Percentiles rank a stretch among this genome's conserved stretches.
Conservation (phyloP, 2,888 invertebrate genomes). For the Cordylochernes scorpioides region DNA sequence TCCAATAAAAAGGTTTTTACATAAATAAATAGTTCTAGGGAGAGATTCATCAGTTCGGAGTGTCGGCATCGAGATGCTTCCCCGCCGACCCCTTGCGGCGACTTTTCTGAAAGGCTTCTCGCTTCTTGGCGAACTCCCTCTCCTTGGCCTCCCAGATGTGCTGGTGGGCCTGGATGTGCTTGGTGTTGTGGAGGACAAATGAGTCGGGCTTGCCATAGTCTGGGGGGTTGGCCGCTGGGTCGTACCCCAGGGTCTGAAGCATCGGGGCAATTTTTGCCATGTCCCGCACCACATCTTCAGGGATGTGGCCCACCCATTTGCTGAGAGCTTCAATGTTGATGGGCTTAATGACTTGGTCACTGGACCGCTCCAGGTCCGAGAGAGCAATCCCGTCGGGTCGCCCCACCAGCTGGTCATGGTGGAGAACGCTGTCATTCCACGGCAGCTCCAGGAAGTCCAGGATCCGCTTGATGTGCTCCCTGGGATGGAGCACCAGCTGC, state of each 20-base stretch:
- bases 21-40: too few species aligned
- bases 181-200: constrained; percentile 32
- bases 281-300: constrained; percentile 60
- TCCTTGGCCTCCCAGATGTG: constrained; percentile 19
- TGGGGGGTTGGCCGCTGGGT: constrained; percentile 86
- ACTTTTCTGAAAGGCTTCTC: constrained; percentile 8
- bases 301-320: constrained; percentile 27
- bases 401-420: constrained; percentile 90
- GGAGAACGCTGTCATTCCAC: constrained; percentile 83
- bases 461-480: constrained; percentile 58
- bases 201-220: constrained; percentile 63
- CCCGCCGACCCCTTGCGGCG: too few species aligned
- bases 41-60: too few species aligned
- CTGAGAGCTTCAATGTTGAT: constrained; percentile 76
- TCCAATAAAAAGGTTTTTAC: too few species aligned
- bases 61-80: too few species aligned
- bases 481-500: constrained; percentile 79
- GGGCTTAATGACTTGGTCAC: constrained; percentile 94
- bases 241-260: constrained; percentile 66
- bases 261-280: constrained; percentile 84
- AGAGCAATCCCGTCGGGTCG: constrained; percentile 75
- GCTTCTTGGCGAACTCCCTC: constrained; percentile 13
- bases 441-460: constrained; percentile 63
- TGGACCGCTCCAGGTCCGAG: constrained; percentile 90
- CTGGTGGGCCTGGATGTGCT: constrained; percentile 21